phyloP scores from a whole-genome alignment of 2,888 invertebrate genomes.

The Dryomyza anilis region DNA sequence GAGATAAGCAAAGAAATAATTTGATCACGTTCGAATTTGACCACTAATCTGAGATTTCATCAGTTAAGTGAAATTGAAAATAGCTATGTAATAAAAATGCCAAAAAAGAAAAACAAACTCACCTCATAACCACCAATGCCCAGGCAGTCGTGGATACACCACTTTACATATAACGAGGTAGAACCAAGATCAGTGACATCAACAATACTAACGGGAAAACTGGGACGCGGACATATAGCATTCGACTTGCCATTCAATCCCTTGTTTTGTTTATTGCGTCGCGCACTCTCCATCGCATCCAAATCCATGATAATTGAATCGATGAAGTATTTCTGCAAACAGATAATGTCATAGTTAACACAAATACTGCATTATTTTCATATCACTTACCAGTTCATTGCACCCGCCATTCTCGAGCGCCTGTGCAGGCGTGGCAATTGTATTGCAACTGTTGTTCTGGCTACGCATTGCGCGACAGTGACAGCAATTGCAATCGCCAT shows the following conservation, averaged over 20 bases:
- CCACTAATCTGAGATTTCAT: not conserved
- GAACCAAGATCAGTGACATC: conserved; percentile 48
- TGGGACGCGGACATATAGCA: conserved; percentile 25
- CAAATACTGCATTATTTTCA: too few relatives aligned
- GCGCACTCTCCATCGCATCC: conserved; percentile 49
- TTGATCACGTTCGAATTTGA: too few relatives aligned
- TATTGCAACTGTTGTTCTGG: conserved; percentile 35
- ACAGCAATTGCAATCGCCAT: conserved; percentile 43
- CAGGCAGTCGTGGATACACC: conserved; percentile 49
- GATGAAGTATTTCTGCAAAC: conserved; percentile 50
- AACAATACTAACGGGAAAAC: conserved; percentile 52
- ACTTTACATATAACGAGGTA: conserved; percentile 51
- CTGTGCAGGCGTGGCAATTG: conserved; percentile 36
- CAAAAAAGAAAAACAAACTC: not conserved
- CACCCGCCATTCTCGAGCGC: not conserved
- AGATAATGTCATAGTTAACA: not conserved
- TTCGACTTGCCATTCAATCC: conserved; percentile 12
- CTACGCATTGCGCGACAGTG: conserved; percentile 43
- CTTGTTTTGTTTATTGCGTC: conserved; percentile 39
- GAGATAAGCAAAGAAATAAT: too few relatives aligned
- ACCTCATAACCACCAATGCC: conserved; percentile 58
- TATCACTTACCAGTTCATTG: conserved; percentile 33
- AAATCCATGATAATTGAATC: conserved; percentile 52
- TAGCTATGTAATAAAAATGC: not conserved
- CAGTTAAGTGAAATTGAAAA: not conserved